phyloP scores from a whole-genome alignment of 2,888 invertebrate species.

The Drosophila algonquin region DNA sequence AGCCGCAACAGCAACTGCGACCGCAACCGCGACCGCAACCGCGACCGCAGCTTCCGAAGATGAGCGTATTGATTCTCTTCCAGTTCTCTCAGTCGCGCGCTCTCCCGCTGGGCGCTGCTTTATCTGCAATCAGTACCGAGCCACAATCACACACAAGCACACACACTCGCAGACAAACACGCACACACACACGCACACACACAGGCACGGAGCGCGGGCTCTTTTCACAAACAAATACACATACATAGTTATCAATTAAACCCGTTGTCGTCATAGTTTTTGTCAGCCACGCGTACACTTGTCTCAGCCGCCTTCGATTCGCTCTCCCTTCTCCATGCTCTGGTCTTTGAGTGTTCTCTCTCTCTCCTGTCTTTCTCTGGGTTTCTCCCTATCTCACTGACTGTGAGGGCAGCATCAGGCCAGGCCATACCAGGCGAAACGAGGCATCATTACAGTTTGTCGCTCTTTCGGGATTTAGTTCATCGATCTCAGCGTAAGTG shows the following conservation, averaged over 20 bases:
- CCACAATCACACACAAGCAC: constrained; percentile 20
- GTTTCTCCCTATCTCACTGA: constrained; percentile 3
- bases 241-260: constrained; percentile 68
- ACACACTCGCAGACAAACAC: constrained; percentile 60
- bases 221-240: constrained; percentile 63
- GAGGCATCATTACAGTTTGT: constrained; percentile 66
- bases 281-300: constrained; percentile 71
- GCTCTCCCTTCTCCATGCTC: constrained; percentile 15
- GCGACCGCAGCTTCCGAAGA: constrained; percentile 18
- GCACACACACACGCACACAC: constrained; percentile 14
- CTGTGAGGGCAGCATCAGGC: constrained; percentile 34
- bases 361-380: constrained; percentile 10
- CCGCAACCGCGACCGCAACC: not conserved
- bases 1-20: constrained; percentile 3
- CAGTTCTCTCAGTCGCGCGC: constrained; percentile 4
- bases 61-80: constrained; percentile 43
- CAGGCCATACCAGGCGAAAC: constrained; percentile 36
- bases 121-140: constrained; percentile 63
- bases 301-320: constrained; percentile 32
- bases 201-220: constrained; percentile 36
- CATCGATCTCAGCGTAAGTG: constrained; percentile 83
- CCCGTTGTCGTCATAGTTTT: constrained; percentile 60
- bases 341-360: constrained; percentile 3
- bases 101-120: constrained; percentile 26
- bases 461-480: constrained; percentile 80